Evolutionary conservation across 2,113 vertebrate genomes (phyloP).

Genomic region (Engystomops pustulosus): DNA sequence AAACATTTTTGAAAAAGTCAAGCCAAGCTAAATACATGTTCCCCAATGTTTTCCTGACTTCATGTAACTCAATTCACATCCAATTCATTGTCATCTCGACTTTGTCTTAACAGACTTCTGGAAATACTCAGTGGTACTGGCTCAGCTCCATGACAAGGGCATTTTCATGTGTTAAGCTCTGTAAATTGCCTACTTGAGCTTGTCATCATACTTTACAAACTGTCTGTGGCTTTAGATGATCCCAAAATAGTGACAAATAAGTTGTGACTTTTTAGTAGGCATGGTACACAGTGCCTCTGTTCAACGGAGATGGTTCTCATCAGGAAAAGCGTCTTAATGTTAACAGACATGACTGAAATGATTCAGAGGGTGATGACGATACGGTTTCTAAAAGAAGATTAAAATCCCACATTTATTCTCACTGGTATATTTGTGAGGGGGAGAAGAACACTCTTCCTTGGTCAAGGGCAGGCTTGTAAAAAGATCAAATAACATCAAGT

Average conservation of each 20-base stretch:
- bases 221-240: constrained; percentile 44
- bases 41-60: too few species aligned
- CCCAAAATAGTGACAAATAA: constrained; percentile 48
- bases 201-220: constrained; percentile 29
- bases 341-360: constrained; percentile 4
- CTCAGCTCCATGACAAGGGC: neutral
- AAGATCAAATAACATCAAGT: constrained; percentile 8
- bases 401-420: constrained; percentile 30
- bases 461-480: constrained; percentile 25
- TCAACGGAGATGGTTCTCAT: neutral
- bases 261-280: constrained; percentile 3
- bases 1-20: too few species aligned
- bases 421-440: neutral
- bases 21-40: too few species aligned
- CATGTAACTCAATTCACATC: neutral
- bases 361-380: constrained; percentile 2
- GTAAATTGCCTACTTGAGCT: constrained; percentile 31
- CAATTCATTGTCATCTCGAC: neutral
- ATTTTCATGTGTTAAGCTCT: constrained; percentile 34
- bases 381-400: constrained; percentile 27
- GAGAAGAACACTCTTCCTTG: neutral
- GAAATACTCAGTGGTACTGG: neutral
- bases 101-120: neutral
- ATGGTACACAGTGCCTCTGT: neutral
- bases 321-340: constrained; percentile 17